Evolutionary conservation across 2,888 invertebrate species (phyloP).

Genomic region (Nomada hirtipes): DNA sequence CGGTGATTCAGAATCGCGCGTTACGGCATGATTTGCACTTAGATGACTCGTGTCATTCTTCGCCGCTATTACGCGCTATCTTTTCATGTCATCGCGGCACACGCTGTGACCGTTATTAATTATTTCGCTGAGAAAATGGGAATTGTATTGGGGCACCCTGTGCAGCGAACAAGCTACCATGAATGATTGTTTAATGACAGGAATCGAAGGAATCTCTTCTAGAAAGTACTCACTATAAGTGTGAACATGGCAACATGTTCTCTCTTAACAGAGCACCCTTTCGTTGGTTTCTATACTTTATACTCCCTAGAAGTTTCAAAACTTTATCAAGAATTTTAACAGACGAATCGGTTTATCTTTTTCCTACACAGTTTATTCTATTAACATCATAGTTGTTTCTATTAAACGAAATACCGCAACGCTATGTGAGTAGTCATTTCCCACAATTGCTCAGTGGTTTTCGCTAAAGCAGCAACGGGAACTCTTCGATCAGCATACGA

Average conservation of each 20-base stretch:
- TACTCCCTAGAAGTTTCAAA: no score
- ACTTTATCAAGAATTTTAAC: no score
- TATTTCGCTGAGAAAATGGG: constrained; percentile 24
- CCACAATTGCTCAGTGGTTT: background rate
- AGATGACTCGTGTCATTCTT: constrained; percentile 44
- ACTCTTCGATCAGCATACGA: constrained; percentile 68
- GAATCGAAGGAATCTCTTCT: background rate
- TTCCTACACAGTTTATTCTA: no score
- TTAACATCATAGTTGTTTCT: no score
- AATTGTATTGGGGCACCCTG: constrained; percentile 5
- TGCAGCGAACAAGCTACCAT: background rate
- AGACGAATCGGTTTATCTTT: no score
- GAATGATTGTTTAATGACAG: background rate
- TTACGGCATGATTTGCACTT: constrained; percentile 23
- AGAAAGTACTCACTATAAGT: constrained; percentile 3
- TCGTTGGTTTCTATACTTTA: background rate
- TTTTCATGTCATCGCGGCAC: constrained; percentile 33
- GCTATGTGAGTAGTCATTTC: background rate
- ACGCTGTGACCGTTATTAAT: constrained; percentile 26
- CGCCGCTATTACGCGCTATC: constrained; percentile 40
- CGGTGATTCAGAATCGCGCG: constrained; percentile 43
- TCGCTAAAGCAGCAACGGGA: background rate
- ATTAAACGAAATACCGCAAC: no score
- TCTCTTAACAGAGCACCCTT: constrained; percentile 13
- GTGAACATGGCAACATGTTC: background rate